Base-by-base conservation (phyloP, 2,797 vertebrate genomes). In the Iguana delicatissima region DNA sequence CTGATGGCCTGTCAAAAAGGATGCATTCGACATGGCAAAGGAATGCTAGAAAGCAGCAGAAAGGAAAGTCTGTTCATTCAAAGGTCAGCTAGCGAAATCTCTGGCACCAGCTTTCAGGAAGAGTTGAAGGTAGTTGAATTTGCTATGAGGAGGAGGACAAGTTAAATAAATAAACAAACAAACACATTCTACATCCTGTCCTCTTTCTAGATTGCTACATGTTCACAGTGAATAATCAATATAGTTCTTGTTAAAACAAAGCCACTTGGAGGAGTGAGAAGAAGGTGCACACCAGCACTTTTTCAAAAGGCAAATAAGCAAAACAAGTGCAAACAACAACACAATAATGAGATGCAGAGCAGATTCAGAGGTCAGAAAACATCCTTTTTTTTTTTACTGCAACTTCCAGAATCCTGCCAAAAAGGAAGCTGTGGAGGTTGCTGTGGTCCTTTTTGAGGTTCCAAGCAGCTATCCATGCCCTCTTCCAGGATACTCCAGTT, bases 71-170 rank as follows among this genome's bases (percentile, higher is more conserved):
- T 89, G 57, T 86, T 59, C n/a, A 64, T 50, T 57, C 29, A 83
- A 89, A 89, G 90, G 82, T 84, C 87, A 90, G 87, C n/a, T 46
- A 88, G 59, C 62, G 73, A 87, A 69, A 91, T 86, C 81, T 84
- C 35, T 92, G 83, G 80, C 62, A 82, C 29, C 20, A 14, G 76
- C 26, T 89, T 89, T 92, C 89, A 88, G 74, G 62, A 86, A 89
- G 80, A 74, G 62, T 9, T 91, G 86, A 88, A 92, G 35, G 69
- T 52, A 57, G 84, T 76, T 2, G 0, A 79, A 74, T 82, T 62
- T 62, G 85, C 89, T 26, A 0, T 24, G 0, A 67, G 72, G 42
- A 79, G 4, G 80, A 79, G 4, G 80, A 79, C 52, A 67, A 22
- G 26, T 0, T 50, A 50, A 79, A 26, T 46, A 24, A 77, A 80